phyloP scores from a whole-genome alignment of 2,888 invertebrate species.

The Plagodis dolabraria region DNA sequence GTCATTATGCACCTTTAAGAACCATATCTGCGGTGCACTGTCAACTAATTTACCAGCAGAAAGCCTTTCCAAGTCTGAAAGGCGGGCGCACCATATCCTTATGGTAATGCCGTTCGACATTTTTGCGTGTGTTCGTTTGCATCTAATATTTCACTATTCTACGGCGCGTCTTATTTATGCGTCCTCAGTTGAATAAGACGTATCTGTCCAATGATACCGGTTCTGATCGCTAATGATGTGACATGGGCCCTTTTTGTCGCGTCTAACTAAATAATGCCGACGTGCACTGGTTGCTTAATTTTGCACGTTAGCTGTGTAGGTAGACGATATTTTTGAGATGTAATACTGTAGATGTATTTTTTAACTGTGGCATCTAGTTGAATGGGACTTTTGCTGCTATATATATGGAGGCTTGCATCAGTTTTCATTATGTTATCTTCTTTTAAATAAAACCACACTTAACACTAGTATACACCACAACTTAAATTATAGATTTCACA shows the following conservation, averaged over 20 bases:
- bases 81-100: constrained; percentile 59
- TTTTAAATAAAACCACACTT: too few relatives aligned
- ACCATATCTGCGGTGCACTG: constrained; percentile 12
- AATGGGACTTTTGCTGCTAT: too few relatives aligned
- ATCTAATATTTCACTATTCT: constrained; percentile 75
- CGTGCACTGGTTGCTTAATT: constrained; percentile 62
- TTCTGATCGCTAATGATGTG: constrained; percentile 77
- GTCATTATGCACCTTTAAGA: constrained; percentile 9
- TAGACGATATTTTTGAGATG: constrained; percentile 21
- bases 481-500: too few relatives aligned
- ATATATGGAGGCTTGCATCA: too few relatives aligned
- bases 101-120: constrained; percentile 74
- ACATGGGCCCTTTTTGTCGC: constrained; percentile 72
- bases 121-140: constrained; percentile 78
- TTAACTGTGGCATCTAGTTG: not conserved
- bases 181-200: constrained; percentile 65
- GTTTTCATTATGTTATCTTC: too few relatives aligned
- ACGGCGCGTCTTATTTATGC: constrained; percentile 72
- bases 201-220: constrained; percentile 68
- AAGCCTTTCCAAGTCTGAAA: constrained; percentile 17
- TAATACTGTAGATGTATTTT: not conserved
- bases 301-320: constrained; percentile 44
- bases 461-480: too few relatives aligned
- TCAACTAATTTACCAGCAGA: constrained; percentile 21
- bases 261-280: constrained; percentile 71